A percentile compares a stretch with the other conserved stretches of the same genome.
Conservation (phyloP, 2,888 invertebrate genomes). For the Plebejus argus region DNA sequence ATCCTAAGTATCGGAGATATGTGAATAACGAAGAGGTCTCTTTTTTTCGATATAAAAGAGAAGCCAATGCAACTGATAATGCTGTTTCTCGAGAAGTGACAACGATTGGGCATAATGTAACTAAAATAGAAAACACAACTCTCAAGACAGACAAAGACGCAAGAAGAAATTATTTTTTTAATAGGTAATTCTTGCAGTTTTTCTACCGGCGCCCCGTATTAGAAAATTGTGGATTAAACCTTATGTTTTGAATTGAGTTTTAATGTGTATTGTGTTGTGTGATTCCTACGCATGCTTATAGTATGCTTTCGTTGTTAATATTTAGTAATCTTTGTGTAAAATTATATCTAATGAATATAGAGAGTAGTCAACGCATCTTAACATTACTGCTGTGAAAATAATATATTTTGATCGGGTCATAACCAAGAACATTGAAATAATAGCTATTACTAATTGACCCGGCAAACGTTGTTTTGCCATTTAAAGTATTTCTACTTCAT, state of each 20-base stretch:
- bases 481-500: no score
- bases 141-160: neutral
- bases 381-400: no score
- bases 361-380: no score
- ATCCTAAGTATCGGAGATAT: neutral
- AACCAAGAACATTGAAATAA: no score
- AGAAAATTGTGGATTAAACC: neutral
- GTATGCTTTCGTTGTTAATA: no score
- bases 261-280: neutral
- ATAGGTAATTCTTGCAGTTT: neutral
- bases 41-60: conserved; percentile 37
- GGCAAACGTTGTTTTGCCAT: no score
- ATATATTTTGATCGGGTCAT: no score
- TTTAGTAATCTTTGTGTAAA: no score
- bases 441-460: no score
- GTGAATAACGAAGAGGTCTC: neutral
- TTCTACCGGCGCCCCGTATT: neutral
- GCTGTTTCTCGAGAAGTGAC: neutral
- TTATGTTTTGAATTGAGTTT: neutral
- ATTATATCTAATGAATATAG: no score
- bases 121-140: neutral
- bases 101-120: neutral
- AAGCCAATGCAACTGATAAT: conserved; percentile 37
- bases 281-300: no score
- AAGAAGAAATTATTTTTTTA: neutral